These are phyloP conservation scores for Empis livida DNA, from an alignment of 2,888 invertebrate genomes.

Conservation along the genomic window DNA sequence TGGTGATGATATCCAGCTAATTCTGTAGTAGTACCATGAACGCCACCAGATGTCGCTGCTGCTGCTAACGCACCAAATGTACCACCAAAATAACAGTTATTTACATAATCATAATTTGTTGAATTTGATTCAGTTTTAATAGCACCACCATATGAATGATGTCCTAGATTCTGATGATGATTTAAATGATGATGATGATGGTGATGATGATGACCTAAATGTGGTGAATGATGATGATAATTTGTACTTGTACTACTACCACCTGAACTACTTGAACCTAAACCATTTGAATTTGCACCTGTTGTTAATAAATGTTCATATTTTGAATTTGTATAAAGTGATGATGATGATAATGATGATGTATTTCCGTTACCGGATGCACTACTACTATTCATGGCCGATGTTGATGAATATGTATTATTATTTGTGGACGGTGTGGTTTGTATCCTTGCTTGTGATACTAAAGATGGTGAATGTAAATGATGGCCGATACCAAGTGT, in stretches of 20 bases:
- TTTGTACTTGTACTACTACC: constrained; percentile 18
- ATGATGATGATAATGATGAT: constrained; percentile 9
- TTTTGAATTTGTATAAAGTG: constrained; percentile 18
- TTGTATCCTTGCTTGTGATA: constrained; percentile 13
- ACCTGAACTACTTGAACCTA: constrained; percentile 9
- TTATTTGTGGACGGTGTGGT: constrained; percentile 5
- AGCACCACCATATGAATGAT: constrained; percentile 13
- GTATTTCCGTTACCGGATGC: constrained; percentile 5
- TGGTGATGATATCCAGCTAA: constrained; percentile 68
- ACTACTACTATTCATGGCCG: constrained; percentile 9
- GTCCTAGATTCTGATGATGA: constrained; percentile 12
- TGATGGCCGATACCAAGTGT: constrained; percentile 12
- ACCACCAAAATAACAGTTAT: constrained; percentile 35
- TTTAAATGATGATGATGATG: constrained; percentile 16
- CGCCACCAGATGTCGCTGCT: constrained; percentile 20
- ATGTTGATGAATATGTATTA: constrained; percentile 7
- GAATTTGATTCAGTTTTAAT: constrained; percentile 33
- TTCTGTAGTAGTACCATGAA: constrained; percentile 40
- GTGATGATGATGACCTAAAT: constrained; percentile 22
- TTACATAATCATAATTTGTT: constrained; percentile 35
- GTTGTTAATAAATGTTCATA: constrained; percentile 23
- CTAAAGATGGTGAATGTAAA: constrained; percentile 16
- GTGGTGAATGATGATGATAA: constrained; percentile 19
- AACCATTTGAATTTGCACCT: constrained; percentile 13
- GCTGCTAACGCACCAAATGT: constrained; percentile 31